Conservation (phyloP, 2,888 invertebrate species). For the Cordylochernes scorpioides region DNA sequence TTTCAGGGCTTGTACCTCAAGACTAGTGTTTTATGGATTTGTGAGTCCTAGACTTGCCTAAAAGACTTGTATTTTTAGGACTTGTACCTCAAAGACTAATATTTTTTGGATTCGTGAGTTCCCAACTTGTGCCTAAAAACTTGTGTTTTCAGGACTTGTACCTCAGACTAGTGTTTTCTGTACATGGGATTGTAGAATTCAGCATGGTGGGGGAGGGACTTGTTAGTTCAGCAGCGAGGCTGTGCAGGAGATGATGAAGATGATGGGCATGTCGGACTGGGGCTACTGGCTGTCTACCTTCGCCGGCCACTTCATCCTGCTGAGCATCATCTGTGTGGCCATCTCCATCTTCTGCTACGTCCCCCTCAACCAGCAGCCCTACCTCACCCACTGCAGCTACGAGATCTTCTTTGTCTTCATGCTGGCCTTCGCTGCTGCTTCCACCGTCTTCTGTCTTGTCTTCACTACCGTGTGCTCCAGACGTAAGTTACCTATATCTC, state of each 20-base stretch:
- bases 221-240: too few relatives aligned
- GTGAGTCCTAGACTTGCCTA: too few relatives aligned
- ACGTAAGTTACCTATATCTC: conserved; percentile 1
- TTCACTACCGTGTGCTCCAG: conserved; percentile 7
- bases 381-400: not conserved
- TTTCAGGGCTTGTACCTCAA: too few relatives aligned
- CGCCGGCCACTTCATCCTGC: conserved; percentile 3
- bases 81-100: too few relatives aligned
- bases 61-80: too few relatives aligned
- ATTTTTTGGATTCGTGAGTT: too few relatives aligned
- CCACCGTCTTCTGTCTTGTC: conserved; percentile 5
- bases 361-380: not conserved
- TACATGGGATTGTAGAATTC: too few relatives aligned
- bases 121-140: too few relatives aligned
- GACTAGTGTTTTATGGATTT: too few relatives aligned
- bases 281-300: conserved; percentile 9
- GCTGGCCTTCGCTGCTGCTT: conserved; percentile 2
- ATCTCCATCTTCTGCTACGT: conserved; percentile 2
- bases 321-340: conserved; percentile 2
- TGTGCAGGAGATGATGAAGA: conserved; percentile 8
- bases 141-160: too few relatives aligned
- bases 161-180: too few relatives aligned
- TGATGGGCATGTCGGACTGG: conserved; percentile 11
- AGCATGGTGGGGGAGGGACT: too few relatives aligned
- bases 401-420: conserved; percentile 4